These are phyloP conservation scores for Parazoanthus swiftii DNA, from an alignment of 92 coral and sea anemone genomes.

Conservation along the genomic window DNA sequence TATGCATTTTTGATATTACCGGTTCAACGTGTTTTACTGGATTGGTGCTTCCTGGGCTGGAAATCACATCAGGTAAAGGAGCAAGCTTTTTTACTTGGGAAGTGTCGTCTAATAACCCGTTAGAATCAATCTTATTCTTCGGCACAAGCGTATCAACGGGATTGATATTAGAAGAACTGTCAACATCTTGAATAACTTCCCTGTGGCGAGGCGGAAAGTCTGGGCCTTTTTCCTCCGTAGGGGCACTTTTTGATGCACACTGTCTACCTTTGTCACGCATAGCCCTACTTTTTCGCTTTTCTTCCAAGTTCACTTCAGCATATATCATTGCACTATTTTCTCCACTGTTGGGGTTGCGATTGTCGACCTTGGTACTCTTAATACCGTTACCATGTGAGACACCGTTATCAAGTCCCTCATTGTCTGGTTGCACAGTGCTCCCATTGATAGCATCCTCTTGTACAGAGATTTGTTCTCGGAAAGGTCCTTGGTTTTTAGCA, in stretches of 20 bases:
- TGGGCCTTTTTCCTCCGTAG: background rate
- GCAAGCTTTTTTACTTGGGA: background rate
- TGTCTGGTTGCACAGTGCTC: background rate
- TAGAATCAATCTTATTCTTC: background rate
- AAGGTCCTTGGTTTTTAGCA: background rate
- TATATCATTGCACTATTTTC: slow-evolving; percentile 21
- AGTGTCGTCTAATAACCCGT: background rate
- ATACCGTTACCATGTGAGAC: background rate
- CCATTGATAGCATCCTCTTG: background rate
- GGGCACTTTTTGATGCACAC: background rate
- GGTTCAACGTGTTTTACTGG: slow-evolving; percentile 2
- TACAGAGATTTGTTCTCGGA: background rate
- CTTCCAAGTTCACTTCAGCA: slow-evolving; percentile 62
- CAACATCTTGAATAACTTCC: background rate
- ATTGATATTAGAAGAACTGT: background rate
- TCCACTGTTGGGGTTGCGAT: background rate
- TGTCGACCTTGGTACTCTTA: background rate
- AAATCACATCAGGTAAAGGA: slow-evolving; percentile 15
- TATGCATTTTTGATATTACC: slow-evolving; percentile 7
- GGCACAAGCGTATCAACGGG: background rate
- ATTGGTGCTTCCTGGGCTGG: background rate
- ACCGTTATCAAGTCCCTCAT: background rate
- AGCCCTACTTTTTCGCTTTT: slow-evolving; percentile 37
- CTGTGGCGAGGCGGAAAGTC: slow-evolving; percentile 4
- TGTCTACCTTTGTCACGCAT: slow-evolving; percentile 1